Percentiles rank a stretch among this genome's conserved stretches.
These are phyloP conservation scores for Caerostris darwini DNA, from an alignment of 1,140 invertebrate genomes.

Conservation along the genomic window DNA sequence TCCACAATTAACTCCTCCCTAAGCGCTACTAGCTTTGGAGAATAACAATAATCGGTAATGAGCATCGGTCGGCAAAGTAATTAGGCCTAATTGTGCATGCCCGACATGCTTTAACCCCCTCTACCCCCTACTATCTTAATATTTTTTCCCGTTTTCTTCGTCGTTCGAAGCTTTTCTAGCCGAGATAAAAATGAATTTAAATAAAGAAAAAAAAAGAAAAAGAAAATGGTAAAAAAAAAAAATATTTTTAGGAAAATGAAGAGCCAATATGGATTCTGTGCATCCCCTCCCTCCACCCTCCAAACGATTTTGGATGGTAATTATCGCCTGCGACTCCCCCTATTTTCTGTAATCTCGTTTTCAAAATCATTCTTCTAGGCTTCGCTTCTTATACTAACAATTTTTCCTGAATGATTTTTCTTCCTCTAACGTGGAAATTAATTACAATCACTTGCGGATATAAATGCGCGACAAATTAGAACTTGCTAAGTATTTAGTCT, in stretches of 20 bases:
- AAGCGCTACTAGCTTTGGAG: conserved; percentile 67
- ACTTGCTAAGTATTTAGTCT: conserved; percentile 46
- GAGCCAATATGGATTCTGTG: conserved; percentile 72
- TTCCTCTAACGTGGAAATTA: conserved; percentile 50
- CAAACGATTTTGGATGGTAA: conserved; percentile 24
- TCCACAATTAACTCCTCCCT: conserved; percentile 74
- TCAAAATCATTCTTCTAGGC: conserved; percentile 32
- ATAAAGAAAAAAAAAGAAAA: conserved; percentile 59
- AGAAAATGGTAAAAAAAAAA: conserved; percentile 18
- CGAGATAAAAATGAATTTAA: conserved; percentile 22
- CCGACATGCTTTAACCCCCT: conserved; percentile 63
- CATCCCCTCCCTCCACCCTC: neutral
- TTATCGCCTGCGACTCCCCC: conserved; percentile 50
- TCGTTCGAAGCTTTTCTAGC: neutral
- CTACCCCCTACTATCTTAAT: conserved; percentile 12
- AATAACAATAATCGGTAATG: conserved; percentile 78
- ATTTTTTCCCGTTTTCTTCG: conserved; percentile 45
- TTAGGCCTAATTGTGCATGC: conserved; percentile 78
- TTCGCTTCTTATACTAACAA: conserved; percentile 5
- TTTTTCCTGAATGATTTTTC: conserved; percentile 68
- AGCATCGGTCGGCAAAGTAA: conserved; percentile 73
- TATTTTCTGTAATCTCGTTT: conserved; percentile 57
- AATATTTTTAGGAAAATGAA: conserved; percentile 73
- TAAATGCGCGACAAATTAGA: conserved; percentile 62
- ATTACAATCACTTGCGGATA: conserved; percentile 58